Evolutionary conservation across 1,140 invertebrate species (phyloP), one percentile per base, ranked within the genome.

Genomic region (Himalopsyche phryganea): DNA sequence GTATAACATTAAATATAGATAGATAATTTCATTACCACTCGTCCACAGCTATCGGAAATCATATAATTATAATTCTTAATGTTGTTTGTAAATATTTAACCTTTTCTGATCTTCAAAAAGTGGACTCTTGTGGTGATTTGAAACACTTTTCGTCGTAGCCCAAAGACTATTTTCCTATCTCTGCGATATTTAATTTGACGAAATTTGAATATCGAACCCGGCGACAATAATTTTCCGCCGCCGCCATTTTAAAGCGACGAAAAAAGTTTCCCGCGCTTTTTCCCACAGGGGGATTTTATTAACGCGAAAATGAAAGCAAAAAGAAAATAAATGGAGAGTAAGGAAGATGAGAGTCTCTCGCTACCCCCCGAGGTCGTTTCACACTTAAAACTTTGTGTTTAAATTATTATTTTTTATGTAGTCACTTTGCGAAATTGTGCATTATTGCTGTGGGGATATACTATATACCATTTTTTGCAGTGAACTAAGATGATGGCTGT

Each of bases 341-440:
- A n/a, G 15, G 38, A 40, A 40, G 19, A 38, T 4, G 11, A 11
- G 11, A 11, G 4, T 5, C 53, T 19, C 10, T 13, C 19, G 14
- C 15, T 36, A 5, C 23, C 42, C 59, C 53, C 53, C 7, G 1
- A 53, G 53, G 59, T 44, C 53, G 46, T 45, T 61, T 61, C 59
- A 57, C 53, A 61, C 59, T 61, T 61, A 61, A 47, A 62, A 62
- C 49, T 62, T 62, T 57, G 49, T 52, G 50, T 62, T 62, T 62
- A 62, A 62, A 62, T 62, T 62, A 62, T 62, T 62, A 62, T 62
- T 62, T 62, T 62, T 62, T 62, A 62, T 62, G 54, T 62, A 62
- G 60, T 61, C 54, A 48, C 54, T 62, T 58, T 58, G 49, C 44
- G 42, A 58, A 62, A 58, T 62, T 56, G 53, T 56, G 54, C 50